Conservation (phyloP, 37 sponge, comb jelly and placozoan genomes). For the Spongilla lacustris region DNA sequence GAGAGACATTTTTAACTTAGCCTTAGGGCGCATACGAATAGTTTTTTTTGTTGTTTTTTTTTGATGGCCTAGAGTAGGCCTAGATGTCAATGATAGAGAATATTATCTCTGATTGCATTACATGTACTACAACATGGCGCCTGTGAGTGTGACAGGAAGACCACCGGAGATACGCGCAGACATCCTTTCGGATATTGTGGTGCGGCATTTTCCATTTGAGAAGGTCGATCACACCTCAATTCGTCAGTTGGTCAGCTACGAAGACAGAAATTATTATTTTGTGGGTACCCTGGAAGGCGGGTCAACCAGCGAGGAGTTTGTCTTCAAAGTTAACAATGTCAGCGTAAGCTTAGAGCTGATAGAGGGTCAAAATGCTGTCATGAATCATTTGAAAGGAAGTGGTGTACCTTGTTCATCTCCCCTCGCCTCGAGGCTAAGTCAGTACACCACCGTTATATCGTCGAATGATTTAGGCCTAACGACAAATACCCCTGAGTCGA, state of each 20-base stretch:
- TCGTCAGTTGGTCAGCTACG: constrained; percentile 31
- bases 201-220: constrained; percentile 22
- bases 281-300: constrained; percentile 6
- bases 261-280: constrained; percentile 60
- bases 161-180: neutral
- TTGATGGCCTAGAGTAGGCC: no score
- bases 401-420: constrained; percentile 20
- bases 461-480: neutral
- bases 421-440: neutral
- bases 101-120: no score
- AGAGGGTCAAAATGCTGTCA: constrained; percentile 25
- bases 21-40: no score
- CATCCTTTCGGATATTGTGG: neutral
- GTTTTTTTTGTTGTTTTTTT: no score
- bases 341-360: constrained; percentile 7
- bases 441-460: neutral
- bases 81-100: no score
- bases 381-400: constrained; percentile 3
- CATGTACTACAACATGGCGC: no score
- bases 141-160: neutral
- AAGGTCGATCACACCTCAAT: neutral
- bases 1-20: no score
- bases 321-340: neutral
- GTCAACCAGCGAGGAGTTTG: neutral
- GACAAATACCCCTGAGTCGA: neutral